phyloP scores from a whole-genome alignment of 30 jellyfish, hydroid and myxozoan species.

The Cassiopea xamachana region DNA sequence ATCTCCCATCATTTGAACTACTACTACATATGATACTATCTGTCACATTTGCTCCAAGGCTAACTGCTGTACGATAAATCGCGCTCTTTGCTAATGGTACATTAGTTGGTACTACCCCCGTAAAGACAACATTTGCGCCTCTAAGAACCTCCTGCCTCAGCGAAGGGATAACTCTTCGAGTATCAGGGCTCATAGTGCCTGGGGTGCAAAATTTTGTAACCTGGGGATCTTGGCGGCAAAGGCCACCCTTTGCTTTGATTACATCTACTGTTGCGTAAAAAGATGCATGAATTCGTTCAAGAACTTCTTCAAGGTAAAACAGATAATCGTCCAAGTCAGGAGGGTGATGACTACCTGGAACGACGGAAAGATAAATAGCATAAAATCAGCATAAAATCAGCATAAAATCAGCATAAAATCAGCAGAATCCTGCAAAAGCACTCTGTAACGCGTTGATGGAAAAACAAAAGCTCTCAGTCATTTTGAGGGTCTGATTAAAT shows the following conservation, averaged over 20 bases:
- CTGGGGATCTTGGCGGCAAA: conserved; percentile 77
- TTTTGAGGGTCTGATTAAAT: too few species aligned
- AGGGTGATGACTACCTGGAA: conserved; percentile 57
- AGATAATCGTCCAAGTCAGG: conserved; percentile 91
- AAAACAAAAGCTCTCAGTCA: too few species aligned
- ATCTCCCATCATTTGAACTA: neutral
- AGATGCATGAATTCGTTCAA: conserved; percentile 85
- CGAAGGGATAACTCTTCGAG: conserved; percentile 83
- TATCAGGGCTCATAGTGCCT: conserved; percentile 89
- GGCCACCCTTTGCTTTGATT: conserved; percentile 91
- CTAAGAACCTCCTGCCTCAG: conserved; percentile 85
- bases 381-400: neutral
- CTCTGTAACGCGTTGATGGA: too few species aligned
- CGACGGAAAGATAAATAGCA: neutral
- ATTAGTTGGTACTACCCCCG: conserved; percentile 94
- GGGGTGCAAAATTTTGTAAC: conserved; percentile 80
- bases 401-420: neutral
- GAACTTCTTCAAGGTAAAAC: conserved; percentile 89
- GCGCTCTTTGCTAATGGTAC: conserved; percentile 80
- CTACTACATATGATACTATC: conserved; percentile 37
- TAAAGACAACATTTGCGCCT: conserved; percentile 87
- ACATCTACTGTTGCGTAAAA: conserved; percentile 89
- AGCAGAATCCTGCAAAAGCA: too few species aligned
- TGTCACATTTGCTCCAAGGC: conserved; percentile 95
- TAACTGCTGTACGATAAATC: conserved; percentile 85